Conservation (phyloP, 2,113 vertebrate genomes). For the Circaetus cinerascens region DNA sequence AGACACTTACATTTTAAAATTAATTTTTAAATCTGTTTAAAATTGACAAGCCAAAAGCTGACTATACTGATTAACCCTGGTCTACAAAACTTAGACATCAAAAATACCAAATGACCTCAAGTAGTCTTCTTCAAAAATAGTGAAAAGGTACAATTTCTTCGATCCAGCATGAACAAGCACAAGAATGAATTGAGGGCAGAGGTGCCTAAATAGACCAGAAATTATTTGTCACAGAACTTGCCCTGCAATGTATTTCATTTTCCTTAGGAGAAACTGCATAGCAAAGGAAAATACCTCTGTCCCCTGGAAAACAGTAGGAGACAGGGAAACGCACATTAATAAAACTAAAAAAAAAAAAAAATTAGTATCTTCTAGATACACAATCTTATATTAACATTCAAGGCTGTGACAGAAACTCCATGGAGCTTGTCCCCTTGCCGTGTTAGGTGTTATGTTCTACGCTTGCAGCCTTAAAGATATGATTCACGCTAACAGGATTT, state of each 20-base stretch:
- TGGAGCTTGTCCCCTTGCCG: accelerated
- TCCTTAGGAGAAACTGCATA: conserved; percentile 48
- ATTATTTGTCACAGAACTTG: conserved; percentile 29
- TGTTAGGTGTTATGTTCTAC: neutral
- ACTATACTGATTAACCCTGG: neutral
- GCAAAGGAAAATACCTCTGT: conserved; percentile 22
- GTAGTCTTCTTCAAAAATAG: conserved; percentile 14
- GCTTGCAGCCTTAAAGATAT: neutral
- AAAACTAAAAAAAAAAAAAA: neutral
- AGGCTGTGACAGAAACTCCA: neutral
- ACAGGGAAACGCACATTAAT: neutral
- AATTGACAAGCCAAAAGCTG: neutral
- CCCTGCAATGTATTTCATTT: conserved; percentile 36
- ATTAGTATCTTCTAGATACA: neutral
- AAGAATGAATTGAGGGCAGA: conserved; percentile 60
- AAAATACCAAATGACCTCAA: neutral
- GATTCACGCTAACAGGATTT: neutral
- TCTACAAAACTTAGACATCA: neutral
- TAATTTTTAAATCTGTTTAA: neutral
- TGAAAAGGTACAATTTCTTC: neutral
- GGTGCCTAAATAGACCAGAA: conserved; percentile 50
- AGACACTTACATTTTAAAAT: neutral
- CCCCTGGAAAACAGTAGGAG: neutral
- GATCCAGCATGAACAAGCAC: conserved; percentile 16
- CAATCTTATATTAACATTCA: neutral